Base-by-base conservation (phyloP, 1,140 invertebrate genomes). In the Leguminivora glycinivorella region DNA sequence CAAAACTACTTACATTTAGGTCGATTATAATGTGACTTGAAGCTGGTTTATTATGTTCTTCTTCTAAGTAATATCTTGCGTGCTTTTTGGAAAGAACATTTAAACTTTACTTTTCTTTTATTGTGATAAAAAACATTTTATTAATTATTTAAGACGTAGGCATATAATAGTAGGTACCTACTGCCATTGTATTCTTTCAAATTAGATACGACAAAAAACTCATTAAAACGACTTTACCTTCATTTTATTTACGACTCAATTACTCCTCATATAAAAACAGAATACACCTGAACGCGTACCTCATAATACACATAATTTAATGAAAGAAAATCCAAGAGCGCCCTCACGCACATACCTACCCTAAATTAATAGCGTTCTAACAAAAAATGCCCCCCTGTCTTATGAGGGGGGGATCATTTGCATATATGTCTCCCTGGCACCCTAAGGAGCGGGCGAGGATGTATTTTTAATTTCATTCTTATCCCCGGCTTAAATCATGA, bases 401-500 rank as follows among this genome's bases (percentile, higher is more conserved):
- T 87, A 82, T 83, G 81, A 83, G 77, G 81, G 68, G 83, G 72
- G 75, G 79, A 85, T 89, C 87, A 91, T 91, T 91, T 91, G 89
- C 89, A 91, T 91, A 89, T 88, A 91, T 91, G 89, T 91, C 89
- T 78, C 87, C 87, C 87, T 74, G 77, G 87, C 87, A 87, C 87
- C 88, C 87, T 75, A 87, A 89, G 87, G 86, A 88, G 81, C 83
- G 82, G 43, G 83, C 83, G 88, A 79, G 85, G 89, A 91, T 91
- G 89, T 91, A 91, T 91, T 91, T 91, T 91, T 91, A 91, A 91
- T 91, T 91, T 91, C 89, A 91, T 91, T 91, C 89, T 91, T 91
- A 91, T 90, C 89, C 89, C 83, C 75, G 85, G 87, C 89, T 91
- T 91, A 91, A 91, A 91, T 91, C 89, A 91, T 91, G 89, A 89